Percentiles rank a stretch among this genome's conserved stretches.
Evolutionary conservation across 2,113 vertebrate genomes (phyloP).

Genomic region (Gymnarchus niloticus): DNA sequence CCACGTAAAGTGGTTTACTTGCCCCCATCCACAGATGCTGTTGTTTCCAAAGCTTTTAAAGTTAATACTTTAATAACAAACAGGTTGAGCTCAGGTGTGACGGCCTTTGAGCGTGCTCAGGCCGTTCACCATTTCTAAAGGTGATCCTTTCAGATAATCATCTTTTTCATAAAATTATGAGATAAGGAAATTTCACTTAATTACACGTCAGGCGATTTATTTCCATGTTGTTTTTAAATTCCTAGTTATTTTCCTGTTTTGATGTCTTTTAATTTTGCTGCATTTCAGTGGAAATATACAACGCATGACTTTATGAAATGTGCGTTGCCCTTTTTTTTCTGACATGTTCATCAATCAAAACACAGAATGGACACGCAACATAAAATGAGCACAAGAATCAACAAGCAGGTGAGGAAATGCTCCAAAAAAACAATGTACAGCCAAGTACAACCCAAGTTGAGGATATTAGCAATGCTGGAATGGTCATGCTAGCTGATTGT

Average conservation of each 20-base stretch:
- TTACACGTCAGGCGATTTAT: too few relatives aligned
- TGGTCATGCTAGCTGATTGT: neutral
- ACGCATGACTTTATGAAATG: neutral
- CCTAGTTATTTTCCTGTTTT: neutral
- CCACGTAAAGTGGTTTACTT: conserved; percentile 1
- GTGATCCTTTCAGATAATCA: neutral
- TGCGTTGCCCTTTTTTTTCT: neutral
- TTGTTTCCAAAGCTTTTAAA: conserved; percentile 32
- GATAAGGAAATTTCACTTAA: neutral
- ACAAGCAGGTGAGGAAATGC: neutral
- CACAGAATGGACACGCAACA: neutral
- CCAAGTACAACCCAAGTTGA: too few relatives aligned
- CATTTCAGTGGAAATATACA: neutral
- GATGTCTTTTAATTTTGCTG: neutral
- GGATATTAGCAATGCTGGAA: neutral
- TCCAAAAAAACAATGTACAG: neutral
- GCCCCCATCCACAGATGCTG: neutral
- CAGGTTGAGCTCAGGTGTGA: neutral
- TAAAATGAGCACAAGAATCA: neutral
- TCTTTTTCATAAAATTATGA: neutral
- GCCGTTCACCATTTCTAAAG: neutral
- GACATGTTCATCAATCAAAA: neutral
- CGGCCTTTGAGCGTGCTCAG: neutral
- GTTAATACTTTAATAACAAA: conserved; percentile 32
- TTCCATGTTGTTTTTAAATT: too few relatives aligned